Percentiles rank a stretch among this genome's conserved stretches.
Evolutionary conservation across 1,140 invertebrate species (phyloP).

Genomic region (Chymomyza costata): DNA sequence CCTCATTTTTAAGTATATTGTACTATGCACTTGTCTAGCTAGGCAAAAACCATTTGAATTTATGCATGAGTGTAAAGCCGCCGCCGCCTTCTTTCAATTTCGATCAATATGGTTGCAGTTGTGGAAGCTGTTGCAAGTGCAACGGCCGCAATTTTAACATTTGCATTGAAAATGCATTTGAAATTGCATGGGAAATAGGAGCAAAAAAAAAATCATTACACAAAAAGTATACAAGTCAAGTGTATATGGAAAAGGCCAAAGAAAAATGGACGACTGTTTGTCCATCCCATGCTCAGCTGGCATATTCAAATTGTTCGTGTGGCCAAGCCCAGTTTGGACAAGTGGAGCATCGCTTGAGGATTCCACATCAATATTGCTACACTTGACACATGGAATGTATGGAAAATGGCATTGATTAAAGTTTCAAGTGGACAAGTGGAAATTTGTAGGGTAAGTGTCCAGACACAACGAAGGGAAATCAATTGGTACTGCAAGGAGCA

Average conservation of each 20-base stretch:
- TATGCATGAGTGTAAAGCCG: slow-evolving; percentile 49
- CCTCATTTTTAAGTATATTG: no score
- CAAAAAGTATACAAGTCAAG: slow-evolving; percentile 21
- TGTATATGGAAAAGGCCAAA: slow-evolving; percentile 6
- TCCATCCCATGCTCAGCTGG: background rate
- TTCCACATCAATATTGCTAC: slow-evolving; percentile 61
- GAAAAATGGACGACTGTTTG: no score
- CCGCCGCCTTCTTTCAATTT: no score
- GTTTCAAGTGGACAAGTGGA: slow-evolving; percentile 25
- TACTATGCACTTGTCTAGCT: slow-evolving; percentile 36
- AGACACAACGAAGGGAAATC: slow-evolving; percentile 25
- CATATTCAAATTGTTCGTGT: slow-evolving; percentile 56
- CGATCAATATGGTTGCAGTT: slow-evolving; percentile 12
- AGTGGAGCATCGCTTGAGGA: no score
- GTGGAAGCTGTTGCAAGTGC: slow-evolving; percentile 7
- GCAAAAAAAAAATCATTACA: no score
- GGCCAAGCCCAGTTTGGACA: slow-evolving; percentile 19
- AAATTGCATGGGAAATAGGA: slow-evolving; percentile 36
- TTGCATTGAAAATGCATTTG: slow-evolving; percentile 57
- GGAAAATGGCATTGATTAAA: slow-evolving; percentile 46
- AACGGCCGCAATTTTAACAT: no score
- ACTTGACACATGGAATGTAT: slow-evolving; percentile 51
- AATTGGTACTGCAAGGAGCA: slow-evolving; percentile 22
- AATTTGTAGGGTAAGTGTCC: no score
- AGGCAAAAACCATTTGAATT: slow-evolving; percentile 57